Evolutionary conservation across 2,113 vertebrate genomes (phyloP).

Genomic region (Pontoporia blainvillei): DNA sequence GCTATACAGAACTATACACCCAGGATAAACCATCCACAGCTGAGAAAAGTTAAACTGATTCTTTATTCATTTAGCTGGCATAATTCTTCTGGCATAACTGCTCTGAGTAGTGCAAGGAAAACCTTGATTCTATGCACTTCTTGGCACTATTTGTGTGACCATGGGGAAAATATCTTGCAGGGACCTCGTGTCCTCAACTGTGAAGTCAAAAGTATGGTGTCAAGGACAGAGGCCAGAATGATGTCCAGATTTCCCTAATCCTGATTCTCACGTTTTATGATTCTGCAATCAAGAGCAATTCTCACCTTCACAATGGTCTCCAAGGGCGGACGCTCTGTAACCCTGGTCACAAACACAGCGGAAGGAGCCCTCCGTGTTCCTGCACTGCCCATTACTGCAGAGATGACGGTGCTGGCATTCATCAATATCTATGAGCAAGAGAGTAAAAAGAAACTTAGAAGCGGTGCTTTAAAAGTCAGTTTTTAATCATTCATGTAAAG

Average conservation of each 20-base stretch:
- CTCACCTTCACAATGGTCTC: slow-evolving; percentile 94
- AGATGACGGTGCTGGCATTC: slow-evolving; percentile 89
- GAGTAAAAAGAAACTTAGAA: neutral
- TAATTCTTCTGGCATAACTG: neutral
- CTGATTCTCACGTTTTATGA: neutral
- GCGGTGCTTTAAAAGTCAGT: neutral
- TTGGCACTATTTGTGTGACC: neutral
- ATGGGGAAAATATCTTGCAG: neutral
- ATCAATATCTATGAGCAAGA: slow-evolving; percentile 85
- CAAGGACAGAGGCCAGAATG: neutral
- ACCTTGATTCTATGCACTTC: neutral
- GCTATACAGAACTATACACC: neutral
- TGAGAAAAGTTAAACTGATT: neutral
- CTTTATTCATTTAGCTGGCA: neutral
- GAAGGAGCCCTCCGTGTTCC: slow-evolving; percentile 94
- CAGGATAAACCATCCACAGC: neutral
- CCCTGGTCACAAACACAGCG: slow-evolving; percentile 89
- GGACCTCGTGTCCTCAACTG: neutral
- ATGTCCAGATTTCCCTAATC: neutral
- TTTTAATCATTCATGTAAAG: neutral
- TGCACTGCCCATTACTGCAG: slow-evolving; percentile 90
- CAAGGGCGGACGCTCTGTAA: slow-evolving; percentile 81
- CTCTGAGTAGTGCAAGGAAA: neutral
- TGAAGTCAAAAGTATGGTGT: neutral
- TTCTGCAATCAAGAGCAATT: neutral